These are phyloP conservation scores for Gymnoscopelus microlampas DNA, from an alignment of 2,797 vertebrate genomes.

Conservation along the genomic window DNA sequence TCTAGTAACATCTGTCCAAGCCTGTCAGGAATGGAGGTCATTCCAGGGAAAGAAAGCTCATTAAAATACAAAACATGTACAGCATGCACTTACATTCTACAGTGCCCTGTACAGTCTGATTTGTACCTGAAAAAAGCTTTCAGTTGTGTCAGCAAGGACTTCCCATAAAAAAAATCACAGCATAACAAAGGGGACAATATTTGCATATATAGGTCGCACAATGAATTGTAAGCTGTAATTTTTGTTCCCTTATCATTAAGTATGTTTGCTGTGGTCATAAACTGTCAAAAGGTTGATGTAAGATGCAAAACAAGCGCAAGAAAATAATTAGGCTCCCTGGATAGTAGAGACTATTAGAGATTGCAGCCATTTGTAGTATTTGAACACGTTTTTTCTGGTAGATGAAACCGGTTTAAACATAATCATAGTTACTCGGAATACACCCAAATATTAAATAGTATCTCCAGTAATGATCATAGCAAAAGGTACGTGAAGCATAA, in stretches of 20 bases:
- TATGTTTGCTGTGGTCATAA: too few species aligned
- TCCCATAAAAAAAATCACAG: not conserved
- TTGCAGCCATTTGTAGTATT: too few species aligned
- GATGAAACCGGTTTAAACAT: not conserved
- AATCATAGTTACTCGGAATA: not conserved
- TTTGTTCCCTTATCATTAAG: too few species aligned
- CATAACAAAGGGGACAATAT: not conserved
- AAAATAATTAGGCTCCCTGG: not conserved
- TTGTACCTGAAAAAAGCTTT: slow-evolving; percentile 1
- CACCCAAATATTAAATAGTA: slow-evolving; percentile 20
- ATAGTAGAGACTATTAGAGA: not conserved
- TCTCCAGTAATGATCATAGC: slow-evolving; percentile 11
- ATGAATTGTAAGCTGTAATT: too few species aligned
- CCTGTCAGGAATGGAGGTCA: not conserved
- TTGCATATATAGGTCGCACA: too few species aligned
- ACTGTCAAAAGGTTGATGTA: too few species aligned
- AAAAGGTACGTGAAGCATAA: slow-evolving; percentile 23
- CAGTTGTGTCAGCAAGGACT: not conserved
- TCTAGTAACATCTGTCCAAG: slow-evolving; percentile 5
- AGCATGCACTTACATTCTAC: not conserved
- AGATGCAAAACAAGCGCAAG: too few species aligned
- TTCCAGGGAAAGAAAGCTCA: not conserved
- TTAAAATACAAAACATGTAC: not conserved
- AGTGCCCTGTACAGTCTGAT: not conserved
- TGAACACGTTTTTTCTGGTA: too few species aligned